phyloP scores from a whole-genome alignment of 2,113 vertebrate genomes.

The Channa maculata region DNA sequence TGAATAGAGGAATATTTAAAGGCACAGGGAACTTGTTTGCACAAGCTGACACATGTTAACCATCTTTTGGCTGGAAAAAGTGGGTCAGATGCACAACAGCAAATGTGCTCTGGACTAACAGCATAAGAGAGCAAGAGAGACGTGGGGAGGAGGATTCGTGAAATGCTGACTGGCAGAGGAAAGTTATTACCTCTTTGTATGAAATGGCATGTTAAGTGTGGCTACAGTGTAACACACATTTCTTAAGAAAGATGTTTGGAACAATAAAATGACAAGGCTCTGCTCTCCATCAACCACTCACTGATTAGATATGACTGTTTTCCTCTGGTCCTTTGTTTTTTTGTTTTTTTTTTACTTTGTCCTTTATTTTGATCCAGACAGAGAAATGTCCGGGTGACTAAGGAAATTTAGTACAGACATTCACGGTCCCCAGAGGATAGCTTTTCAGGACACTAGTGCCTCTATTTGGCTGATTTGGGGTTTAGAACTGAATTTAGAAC shows the following conservation, averaged over 20 bases:
- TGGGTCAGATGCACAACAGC: conserved; percentile 64
- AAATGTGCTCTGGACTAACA: conserved; percentile 52
- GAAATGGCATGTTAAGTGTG: conserved; percentile 25
- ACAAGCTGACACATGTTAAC: conserved; percentile 72
- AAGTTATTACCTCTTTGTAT: conserved; percentile 30
- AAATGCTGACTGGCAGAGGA: conserved; percentile 52
- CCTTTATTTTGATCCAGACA: too few species aligned
- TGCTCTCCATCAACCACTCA: too few species aligned
- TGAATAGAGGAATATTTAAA: conserved; percentile 58
- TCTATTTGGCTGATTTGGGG: background rate
- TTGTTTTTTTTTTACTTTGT: too few species aligned
- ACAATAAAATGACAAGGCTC: too few species aligned
- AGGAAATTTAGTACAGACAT: background rate
- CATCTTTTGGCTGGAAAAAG: conserved; percentile 73
- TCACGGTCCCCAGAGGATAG: background rate
- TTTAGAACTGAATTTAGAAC: background rate
- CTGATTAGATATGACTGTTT: too few species aligned
- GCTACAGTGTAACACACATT: conserved; percentile 31
- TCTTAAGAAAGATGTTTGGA: too few species aligned
- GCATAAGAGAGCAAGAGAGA: conserved; percentile 40
- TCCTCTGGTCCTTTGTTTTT: too few species aligned
- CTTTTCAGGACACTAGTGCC: background rate
- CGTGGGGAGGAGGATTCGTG: conserved; percentile 36
- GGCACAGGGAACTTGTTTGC: conserved; percentile 67
- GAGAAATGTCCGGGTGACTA: too few species aligned